Evolutionary conservation across 1,140 invertebrate genomes (phyloP).

Genomic region (Araneus ventricosus): DNA sequence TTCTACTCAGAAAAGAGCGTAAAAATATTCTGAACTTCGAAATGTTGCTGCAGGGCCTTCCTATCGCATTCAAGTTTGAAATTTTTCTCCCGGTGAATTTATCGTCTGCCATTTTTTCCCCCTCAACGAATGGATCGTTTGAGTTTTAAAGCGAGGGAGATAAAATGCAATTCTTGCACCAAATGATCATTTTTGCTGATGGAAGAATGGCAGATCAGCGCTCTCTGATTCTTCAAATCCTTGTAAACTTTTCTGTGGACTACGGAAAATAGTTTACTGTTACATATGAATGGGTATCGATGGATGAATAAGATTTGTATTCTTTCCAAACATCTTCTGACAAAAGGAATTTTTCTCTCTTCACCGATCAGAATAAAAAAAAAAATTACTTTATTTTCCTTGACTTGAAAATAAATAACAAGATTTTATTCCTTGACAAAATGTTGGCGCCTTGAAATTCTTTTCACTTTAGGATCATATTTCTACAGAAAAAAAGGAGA

Average conservation of each 20-base stretch:
- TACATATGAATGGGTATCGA: constrained; percentile 41
- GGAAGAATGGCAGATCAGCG: constrained; percentile 38
- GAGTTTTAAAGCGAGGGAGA: constrained; percentile 56
- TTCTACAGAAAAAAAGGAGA: not conserved
- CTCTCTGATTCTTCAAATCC: constrained; percentile 14
- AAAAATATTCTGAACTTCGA: constrained; percentile 46
- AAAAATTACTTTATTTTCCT: not conserved
- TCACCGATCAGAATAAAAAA: not conserved
- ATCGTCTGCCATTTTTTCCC: constrained; percentile 62
- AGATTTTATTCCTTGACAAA: not conserved
- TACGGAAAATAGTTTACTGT: constrained; percentile 29
- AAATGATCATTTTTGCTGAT: constrained; percentile 64
- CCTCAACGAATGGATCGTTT: constrained; percentile 44
- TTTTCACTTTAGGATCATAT: not conserved
- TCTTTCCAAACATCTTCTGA: constrained; percentile 2
- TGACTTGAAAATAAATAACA: constrained; percentile 7
- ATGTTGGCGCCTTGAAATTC: not conserved
- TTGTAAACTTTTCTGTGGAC: constrained; percentile 47
- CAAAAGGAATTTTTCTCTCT: constrained; percentile 1
- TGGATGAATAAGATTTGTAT: constrained; percentile 36
- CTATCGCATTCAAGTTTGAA: constrained; percentile 61
- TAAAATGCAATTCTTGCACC: constrained; percentile 54
- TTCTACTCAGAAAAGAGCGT: constrained; percentile 51
- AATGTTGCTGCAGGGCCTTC: constrained; percentile 60
- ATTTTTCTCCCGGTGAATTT: constrained; percentile 61